These are phyloP conservation scores for Drosophila gunungcola DNA, from an alignment of 1,140 invertebrate genomes.

Conservation along the genomic window DNA sequence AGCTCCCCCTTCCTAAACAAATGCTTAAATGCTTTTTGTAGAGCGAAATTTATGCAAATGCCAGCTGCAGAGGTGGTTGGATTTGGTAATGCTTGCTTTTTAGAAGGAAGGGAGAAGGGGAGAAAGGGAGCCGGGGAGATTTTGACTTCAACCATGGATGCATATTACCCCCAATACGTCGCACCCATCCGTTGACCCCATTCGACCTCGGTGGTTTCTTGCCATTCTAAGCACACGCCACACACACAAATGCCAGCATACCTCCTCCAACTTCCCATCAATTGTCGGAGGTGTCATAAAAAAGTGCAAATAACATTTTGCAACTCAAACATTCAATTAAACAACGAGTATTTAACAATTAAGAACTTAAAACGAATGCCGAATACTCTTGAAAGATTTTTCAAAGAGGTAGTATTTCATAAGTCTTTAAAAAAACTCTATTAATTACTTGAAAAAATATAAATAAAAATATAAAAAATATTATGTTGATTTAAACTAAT, in stretches of 20 bases:
- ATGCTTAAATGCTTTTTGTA: slow-evolving; percentile 60
- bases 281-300: slow-evolving; percentile 71
- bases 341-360: background rate
- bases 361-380: background rate
- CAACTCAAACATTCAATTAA: slow-evolving; percentile 60
- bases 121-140: background rate
- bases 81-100: slow-evolving; percentile 8
- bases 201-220: slow-evolving; percentile 30
- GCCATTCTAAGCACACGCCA: slow-evolving; percentile 14
- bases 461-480: too few species aligned
- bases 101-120: background rate
- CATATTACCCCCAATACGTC: slow-evolving; percentile 19
- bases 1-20: slow-evolving; percentile 21
- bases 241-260: slow-evolving; percentile 1
- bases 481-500: too few species aligned
- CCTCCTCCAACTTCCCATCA: slow-evolving; percentile 46
- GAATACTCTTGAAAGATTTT: background rate
- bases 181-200: slow-evolving; percentile 29
- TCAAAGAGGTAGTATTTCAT: background rate
- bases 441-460: too few species aligned
- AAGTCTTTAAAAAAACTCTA: background rate
- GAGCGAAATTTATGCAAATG: slow-evolving; percentile 55
- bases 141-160: slow-evolving; percentile 24
- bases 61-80: slow-evolving; percentile 41
- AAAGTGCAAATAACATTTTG: slow-evolving; percentile 64